Evolutionary conservation across 2,797 vertebrate genomes (phyloP).

Genomic region (Rachycentron canadum): DNA sequence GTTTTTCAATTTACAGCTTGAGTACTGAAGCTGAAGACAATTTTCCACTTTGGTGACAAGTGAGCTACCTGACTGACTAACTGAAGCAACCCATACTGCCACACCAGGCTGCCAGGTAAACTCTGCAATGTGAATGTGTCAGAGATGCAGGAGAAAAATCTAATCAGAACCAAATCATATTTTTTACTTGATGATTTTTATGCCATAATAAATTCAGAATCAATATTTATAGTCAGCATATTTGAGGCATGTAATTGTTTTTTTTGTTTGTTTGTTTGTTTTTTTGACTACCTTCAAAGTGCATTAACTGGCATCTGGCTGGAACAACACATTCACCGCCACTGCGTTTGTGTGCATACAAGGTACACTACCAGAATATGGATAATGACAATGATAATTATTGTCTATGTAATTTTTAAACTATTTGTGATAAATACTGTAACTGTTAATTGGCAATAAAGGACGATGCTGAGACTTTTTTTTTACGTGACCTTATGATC

Average conservation of each 20-base stretch:
- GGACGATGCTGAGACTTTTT: neutral
- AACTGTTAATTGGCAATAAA: neutral
- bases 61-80: conserved; percentile 7
- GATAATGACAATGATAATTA: neutral
- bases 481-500: neutral
- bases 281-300: conserved; percentile 3
- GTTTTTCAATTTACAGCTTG: conserved; percentile 10
- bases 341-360: neutral
- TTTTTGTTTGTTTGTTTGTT: neutral
- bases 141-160: neutral
- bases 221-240: conserved; percentile 18
- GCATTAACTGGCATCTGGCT: neutral
- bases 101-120: conserved; percentile 2
- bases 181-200: conserved; percentile 9
- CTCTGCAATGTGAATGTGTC: neutral
- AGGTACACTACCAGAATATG: neutral
- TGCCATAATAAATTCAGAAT: conserved; percentile 7
- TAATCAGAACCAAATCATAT: conserved; percentile 16
- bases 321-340: neutral
- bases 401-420: neutral
- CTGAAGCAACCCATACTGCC: neutral
- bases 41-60: conserved; percentile 10
- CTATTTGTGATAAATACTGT: neutral
- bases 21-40: conserved; percentile 17
- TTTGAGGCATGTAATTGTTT: conserved; percentile 23